Conservation (phyloP, 2,797 vertebrate genomes). For the Trichosurus vulpecula region DNA sequence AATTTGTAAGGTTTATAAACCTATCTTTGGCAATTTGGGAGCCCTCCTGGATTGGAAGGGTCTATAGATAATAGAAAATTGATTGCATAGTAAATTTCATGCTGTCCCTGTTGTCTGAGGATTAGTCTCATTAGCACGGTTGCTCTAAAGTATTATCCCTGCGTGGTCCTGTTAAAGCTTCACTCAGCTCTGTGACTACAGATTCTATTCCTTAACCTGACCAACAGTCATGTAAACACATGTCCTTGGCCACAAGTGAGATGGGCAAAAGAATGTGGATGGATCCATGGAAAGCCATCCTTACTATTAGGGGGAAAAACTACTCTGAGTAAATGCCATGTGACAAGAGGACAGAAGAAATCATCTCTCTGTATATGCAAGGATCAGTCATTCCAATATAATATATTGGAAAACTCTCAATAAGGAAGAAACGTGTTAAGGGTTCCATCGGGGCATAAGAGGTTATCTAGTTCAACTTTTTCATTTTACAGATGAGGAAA, state of each 20-base stretch:
- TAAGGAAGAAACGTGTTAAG: neutral
- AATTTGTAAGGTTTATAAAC: neutral
- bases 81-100: neutral
- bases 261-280: neutral
- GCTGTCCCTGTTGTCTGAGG: neutral
- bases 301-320: constrained; percentile 1
- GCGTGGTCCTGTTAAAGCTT: neutral
- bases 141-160: neutral
- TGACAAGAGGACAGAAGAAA: neutral
- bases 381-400: neutral
- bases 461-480: neutral
- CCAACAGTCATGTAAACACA: constrained; percentile 1
- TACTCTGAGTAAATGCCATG: neutral
- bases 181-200: neutral
- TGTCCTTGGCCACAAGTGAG: neutral
- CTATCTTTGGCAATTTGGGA: neutral
- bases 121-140: neutral
- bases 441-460: neutral
- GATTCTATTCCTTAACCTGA: neutral
- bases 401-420: neutral
- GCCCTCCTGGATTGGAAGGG: neutral
- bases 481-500: neutral
- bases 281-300: neutral
- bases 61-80: neutral
- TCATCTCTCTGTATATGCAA: neutral